phyloP scores from a whole-genome alignment of 1,140 invertebrate species.

The Dufourea novaeangliae region DNA sequence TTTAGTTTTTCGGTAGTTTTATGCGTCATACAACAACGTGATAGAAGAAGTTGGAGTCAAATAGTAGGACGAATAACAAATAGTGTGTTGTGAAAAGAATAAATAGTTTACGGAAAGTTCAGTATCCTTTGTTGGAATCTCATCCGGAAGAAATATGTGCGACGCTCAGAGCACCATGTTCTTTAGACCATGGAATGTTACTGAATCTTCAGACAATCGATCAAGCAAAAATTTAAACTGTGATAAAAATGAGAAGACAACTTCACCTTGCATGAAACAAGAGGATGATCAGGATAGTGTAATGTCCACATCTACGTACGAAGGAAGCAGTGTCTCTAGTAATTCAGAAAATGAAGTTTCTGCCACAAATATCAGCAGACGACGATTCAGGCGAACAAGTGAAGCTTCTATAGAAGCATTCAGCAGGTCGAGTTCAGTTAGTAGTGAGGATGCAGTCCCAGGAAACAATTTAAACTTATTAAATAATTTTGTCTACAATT shows the following conservation, averaged over 20 bases:
- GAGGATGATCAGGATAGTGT: slow-evolving; percentile 55
- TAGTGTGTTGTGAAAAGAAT: no score
- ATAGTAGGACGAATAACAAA: no score
- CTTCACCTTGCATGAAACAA: not conserved
- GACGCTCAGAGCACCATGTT: slow-evolving; percentile 46
- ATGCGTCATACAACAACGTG: no score
- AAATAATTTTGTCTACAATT: not conserved
- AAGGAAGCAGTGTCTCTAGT: slow-evolving; percentile 23
- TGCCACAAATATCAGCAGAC: not conserved
- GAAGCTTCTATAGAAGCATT: slow-evolving; percentile 7
- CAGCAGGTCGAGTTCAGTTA: not conserved
- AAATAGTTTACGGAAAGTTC: no score
- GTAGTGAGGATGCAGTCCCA: not conserved
- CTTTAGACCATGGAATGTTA: slow-evolving; percentile 70
- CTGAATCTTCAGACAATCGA: slow-evolving; percentile 7
- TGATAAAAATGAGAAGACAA: not conserved
- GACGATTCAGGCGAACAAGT: not conserved
- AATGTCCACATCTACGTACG: not conserved
- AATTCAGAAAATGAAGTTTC: not conserved
- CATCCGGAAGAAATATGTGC: slow-evolving; percentile 48
- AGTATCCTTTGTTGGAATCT: not conserved
- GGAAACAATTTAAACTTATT: not conserved
- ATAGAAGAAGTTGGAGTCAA: no score
- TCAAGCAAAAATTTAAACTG: no score
- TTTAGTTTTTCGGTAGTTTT: no score